Conservation (phyloP, 2,113 vertebrate genomes). For the Cephalopholis sonnerati region DNA sequence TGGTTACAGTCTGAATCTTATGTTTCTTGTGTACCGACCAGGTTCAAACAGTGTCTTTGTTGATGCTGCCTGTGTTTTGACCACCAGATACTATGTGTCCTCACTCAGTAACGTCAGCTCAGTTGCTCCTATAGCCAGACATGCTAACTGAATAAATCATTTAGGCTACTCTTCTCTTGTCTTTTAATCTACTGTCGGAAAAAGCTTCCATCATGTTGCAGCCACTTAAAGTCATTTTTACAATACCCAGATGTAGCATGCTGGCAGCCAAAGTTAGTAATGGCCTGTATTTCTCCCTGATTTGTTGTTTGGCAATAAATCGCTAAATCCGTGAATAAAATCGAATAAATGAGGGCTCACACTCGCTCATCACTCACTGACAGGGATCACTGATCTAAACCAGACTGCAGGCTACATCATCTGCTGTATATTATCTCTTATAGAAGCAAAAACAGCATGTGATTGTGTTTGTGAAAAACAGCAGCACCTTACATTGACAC, state of each 20-base stretch:
- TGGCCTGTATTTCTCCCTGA: neutral
- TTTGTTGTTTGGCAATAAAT: neutral
- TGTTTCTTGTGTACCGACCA: too few species aligned
- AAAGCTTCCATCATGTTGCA: neutral
- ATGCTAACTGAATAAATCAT: neutral
- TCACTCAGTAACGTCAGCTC: too few species aligned
- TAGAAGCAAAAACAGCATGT: neutral
- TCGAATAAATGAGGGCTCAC: neutral
- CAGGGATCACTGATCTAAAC: neutral
- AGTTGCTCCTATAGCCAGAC: neutral
- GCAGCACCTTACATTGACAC: neutral
- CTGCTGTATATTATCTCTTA: neutral
- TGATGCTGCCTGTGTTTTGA: too few species aligned
- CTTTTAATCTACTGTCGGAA: neutral
- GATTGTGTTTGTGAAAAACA: slow-evolving; percentile 1
- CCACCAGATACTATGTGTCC: too few species aligned
- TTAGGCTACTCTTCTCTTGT: neutral
- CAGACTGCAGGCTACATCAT: neutral
- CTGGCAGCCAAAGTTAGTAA: neutral
- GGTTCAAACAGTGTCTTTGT: too few species aligned
- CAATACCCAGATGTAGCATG: neutral
- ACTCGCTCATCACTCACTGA: neutral
- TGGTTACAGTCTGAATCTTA: too few species aligned
- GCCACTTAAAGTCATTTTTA: neutral
- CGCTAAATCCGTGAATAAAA: neutral